Percentiles rank a stretch among this genome's conserved stretches.
These are phyloP conservation scores for Gymnocypris eckloni DNA, from an alignment of 2,797 vertebrate genomes.

Conservation along the genomic window DNA sequence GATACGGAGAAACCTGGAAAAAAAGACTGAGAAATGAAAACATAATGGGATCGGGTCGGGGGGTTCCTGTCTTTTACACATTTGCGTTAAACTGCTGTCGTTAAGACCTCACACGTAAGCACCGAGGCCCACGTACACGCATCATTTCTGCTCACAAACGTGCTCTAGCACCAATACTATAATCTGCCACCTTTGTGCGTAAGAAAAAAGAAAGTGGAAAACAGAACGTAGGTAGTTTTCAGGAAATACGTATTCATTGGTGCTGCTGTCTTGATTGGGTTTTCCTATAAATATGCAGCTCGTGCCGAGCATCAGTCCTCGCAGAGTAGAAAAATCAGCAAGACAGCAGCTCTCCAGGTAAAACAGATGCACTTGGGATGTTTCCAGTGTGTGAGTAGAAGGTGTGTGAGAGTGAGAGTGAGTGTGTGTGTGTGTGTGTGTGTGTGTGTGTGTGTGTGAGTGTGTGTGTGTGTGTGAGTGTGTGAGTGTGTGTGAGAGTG, in stretches of 20 bases:
- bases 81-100: slow-evolving; percentile 70
- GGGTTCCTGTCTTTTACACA: slow-evolving; percentile 73
- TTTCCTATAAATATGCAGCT: slow-evolving; percentile 76
- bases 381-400: slow-evolving; percentile 46
- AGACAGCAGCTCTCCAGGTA: slow-evolving; percentile 32
- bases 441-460: slow-evolving; percentile 8
- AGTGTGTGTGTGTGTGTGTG: slow-evolving; percentile 10
- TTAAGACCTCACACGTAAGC: slow-evolving; percentile 59
- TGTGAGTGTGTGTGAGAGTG: neutral
- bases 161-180: slow-evolving; percentile 58
- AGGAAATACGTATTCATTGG: slow-evolving; percentile 73
- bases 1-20: slow-evolving; percentile 72
- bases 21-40: slow-evolving; percentile 68
- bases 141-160: slow-evolving; percentile 48
- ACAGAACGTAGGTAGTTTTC: slow-evolving; percentile 65
- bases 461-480: slow-evolving; percentile 7
- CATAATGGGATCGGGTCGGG: slow-evolving; percentile 72
- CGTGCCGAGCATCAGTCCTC: slow-evolving; percentile 50
- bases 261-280: slow-evolving; percentile 70
- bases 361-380: slow-evolving; percentile 33
- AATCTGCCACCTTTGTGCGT: slow-evolving; percentile 61
- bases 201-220: slow-evolving; percentile 62
- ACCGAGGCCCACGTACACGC: slow-evolving; percentile 38
- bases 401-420: neutral
- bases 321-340: slow-evolving; percentile 55